phyloP scores from a whole-genome alignment of 2,888 invertebrate genomes.

The Caprella mutica region DNA sequence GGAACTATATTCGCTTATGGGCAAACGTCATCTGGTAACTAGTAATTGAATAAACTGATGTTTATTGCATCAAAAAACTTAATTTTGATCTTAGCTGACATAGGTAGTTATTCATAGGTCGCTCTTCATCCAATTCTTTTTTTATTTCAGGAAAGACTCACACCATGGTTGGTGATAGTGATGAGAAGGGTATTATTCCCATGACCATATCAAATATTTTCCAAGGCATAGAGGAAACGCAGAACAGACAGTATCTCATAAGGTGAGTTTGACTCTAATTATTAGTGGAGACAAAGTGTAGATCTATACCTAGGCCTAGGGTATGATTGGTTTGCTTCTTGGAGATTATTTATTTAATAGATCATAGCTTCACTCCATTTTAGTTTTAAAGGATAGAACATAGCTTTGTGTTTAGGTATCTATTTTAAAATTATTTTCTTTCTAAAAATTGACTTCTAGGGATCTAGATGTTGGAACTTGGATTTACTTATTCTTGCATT shows the following conservation, averaged over 20 bases:
- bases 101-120: neutral
- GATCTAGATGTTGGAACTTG: slow-evolving; percentile 10
- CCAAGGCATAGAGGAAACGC: slow-evolving; percentile 50
- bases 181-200: slow-evolving; percentile 62
- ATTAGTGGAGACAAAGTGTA: too few relatives aligned
- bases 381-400: too few relatives aligned
- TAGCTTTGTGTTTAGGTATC: slow-evolving; percentile 11
- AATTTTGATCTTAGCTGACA: neutral
- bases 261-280: too few relatives aligned
- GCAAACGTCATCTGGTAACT: slow-evolving; percentile 69
- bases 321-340: too few relatives aligned
- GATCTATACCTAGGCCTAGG: too few relatives aligned
- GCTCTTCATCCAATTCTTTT: neutral
- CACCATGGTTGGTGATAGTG: slow-evolving; percentile 63
- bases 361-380: too few relatives aligned
- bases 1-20: slow-evolving; percentile 86
- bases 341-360: too few relatives aligned
- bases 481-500: too few relatives aligned
- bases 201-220: slow-evolving; percentile 60
- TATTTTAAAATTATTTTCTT: slow-evolving; percentile 20
- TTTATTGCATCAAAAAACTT: neutral
- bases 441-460: neutral
- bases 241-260: slow-evolving; percentile 60
- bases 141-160: slow-evolving; percentile 52
- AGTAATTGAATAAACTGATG: neutral